A percentile compares a stretch with the other conserved stretches of the same genome.
Evolutionary conservation across 2,113 vertebrate genomes (phyloP).

Genomic region (Quiscalus mexicanus): DNA sequence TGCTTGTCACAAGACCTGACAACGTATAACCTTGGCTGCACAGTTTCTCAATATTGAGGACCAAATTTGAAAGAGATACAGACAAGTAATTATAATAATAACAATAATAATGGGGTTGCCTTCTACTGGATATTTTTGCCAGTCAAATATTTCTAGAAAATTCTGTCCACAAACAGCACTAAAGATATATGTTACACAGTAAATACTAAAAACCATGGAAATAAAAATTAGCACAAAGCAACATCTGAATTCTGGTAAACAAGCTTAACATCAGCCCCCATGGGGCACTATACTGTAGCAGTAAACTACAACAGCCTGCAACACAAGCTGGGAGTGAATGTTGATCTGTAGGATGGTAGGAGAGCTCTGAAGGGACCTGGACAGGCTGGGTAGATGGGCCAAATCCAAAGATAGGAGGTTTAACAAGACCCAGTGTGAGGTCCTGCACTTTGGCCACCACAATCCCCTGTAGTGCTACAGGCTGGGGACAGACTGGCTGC

Average conservation of each 20-base stretch:
- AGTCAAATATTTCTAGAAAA: background rate
- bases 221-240: background rate
- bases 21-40: background rate
- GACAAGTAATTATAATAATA: background rate
- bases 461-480: background rate
- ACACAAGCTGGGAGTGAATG: background rate
- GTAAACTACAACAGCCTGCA: background rate
- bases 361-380: background rate
- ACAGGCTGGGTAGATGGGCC: background rate
- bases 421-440: background rate
- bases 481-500: background rate
- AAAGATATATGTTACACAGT: background rate
- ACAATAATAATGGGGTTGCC: background rate
- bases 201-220: background rate
- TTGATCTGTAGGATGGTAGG: background rate
- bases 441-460: background rate
- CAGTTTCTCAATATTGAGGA: background rate
- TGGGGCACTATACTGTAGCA: background rate
- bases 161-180: background rate
- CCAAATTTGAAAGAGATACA: background rate
- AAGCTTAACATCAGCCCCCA: background rate
- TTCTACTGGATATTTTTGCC: background rate
- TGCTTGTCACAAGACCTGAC: background rate
- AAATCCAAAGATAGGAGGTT: accelerated
- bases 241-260: background rate